phyloP scores from a whole-genome alignment of 2,888 invertebrate genomes.

The Ceraclea dissimilis region DNA sequence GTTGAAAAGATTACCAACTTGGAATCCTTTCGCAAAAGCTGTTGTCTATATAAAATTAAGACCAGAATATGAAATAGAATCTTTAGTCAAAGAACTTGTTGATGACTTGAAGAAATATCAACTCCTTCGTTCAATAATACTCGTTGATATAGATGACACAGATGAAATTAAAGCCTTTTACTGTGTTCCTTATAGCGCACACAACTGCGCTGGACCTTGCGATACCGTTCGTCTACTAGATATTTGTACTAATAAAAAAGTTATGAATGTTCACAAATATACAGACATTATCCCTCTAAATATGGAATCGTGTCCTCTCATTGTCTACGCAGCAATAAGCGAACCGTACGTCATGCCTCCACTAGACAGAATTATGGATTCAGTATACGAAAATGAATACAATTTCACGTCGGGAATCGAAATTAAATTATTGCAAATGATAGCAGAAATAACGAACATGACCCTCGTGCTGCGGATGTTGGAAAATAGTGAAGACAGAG shows the following conservation, averaged over 20 bases:
- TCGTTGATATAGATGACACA: constrained; percentile 35
- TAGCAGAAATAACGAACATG: constrained; percentile 44
- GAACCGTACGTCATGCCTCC: constrained; percentile 47
- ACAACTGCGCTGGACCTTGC: constrained; percentile 41
- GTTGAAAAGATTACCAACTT: constrained; percentile 43
- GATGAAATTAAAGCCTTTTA: constrained; percentile 39
- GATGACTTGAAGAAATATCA: constrained; percentile 39
- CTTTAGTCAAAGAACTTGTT: constrained; percentile 37
- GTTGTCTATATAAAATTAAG: constrained; percentile 35
- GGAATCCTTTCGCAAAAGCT: constrained; percentile 45
- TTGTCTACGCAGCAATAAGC: constrained; percentile 39
- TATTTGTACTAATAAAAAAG: constrained; percentile 34
- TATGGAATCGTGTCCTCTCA: constrained; percentile 41
- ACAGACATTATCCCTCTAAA: constrained; percentile 39
- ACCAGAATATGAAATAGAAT: constrained; percentile 30
- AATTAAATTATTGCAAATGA: constrained; percentile 43
- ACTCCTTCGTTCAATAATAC: constrained; percentile 40
- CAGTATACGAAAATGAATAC: constrained; percentile 35
- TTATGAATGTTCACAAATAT: constrained; percentile 33
- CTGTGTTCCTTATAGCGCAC: constrained; percentile 42
- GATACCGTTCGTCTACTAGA: constrained; percentile 40
- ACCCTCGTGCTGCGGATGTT: constrained; percentile 39
- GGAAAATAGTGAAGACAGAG: constrained; percentile 40
- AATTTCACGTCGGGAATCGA: constrained; percentile 41
- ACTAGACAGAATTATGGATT: constrained; percentile 27